Evolutionary conservation across 2,797 vertebrate genomes (phyloP).

Genomic region (Merluccius polli): DNA sequence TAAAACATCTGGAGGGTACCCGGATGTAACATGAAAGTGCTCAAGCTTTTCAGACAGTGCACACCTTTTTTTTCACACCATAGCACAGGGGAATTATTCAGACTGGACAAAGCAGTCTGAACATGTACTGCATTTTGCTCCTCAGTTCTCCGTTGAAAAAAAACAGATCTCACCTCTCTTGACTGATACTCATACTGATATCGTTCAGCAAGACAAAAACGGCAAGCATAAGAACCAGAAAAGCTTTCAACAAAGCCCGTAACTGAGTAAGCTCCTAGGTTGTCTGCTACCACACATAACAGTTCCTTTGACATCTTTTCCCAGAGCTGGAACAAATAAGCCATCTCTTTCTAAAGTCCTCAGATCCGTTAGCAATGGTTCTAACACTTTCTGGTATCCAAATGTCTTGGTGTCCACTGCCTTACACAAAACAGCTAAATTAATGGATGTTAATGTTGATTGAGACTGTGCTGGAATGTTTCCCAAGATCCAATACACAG

Average conservation of each 20-base stretch:
- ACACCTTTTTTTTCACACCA: background rate
- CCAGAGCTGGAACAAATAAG: conserved; percentile 20
- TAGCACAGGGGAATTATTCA: background rate
- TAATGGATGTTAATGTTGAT: conserved; percentile 18
- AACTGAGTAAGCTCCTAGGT: conserved; percentile 27
- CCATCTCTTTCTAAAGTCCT: conserved; percentile 17
- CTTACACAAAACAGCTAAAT: conserved; percentile 22
- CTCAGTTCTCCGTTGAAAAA: conserved; percentile 25
- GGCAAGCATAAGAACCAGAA: conserved; percentile 10
- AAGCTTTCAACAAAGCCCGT: conserved; percentile 31
- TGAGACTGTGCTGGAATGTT: background rate
- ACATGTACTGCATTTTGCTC: conserved; percentile 24
- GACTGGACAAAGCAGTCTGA: background rate
- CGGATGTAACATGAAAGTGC: background rate
- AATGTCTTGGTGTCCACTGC: conserved; percentile 7
- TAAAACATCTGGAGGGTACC: background rate
- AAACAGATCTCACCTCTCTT: conserved; percentile 19
- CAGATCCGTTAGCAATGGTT: conserved; percentile 20
- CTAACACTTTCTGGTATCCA: conserved; percentile 25
- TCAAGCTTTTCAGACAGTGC: background rate
- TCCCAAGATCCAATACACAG: background rate
- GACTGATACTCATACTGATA: conserved; percentile 29
- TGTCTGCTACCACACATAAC: conserved; percentile 28
- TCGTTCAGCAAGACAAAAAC: conserved; percentile 30
- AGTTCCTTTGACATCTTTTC: conserved; percentile 25